Base-by-base conservation (phyloP, 2,888 invertebrate species). In the Pachymerium ferrugineum region DNA sequence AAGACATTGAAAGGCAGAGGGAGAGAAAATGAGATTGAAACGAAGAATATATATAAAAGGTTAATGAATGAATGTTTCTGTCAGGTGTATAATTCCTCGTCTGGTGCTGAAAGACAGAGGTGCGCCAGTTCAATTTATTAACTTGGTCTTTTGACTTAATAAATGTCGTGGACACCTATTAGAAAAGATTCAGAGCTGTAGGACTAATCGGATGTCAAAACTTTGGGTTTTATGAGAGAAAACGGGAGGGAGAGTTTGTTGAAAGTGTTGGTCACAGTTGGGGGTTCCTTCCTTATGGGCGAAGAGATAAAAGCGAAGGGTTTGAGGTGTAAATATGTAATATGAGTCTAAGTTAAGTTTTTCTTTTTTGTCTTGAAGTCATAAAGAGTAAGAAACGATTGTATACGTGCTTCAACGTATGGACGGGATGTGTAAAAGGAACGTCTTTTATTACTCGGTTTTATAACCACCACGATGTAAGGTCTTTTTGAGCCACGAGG, bases 311-410 rank as follows among this genome's bases (percentile, higher is more conserved):
- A 62, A 62, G 62, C 10, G n/a, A 62, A 62, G 28, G 62, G 62
- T 62, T 62, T 62, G 28, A 28, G 28, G 62, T 62, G 62, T 22
- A 62, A 62, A 62, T 62, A 62, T 62, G 62, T 62, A 62, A 62
- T 62, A 62, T 62, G 62, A 62, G 62, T 62, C 28, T 28, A 62
- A 62, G n/a, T 28, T n/a, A 12, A 62, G 25, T 22, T 22, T 62
- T 62, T 62, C 28, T 62, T n/a, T n/a, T n/a, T 28, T 62, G 25
- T 62, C 28, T 62, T n/a, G 28, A n/a, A 62, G 62, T 62, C 62
- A 62, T 62, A 62, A 62, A 62, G 62, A n/a, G n/a, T n/a, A n/a
- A n/a, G n/a, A n/a, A n/a, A n/a, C n/a, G 28, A 62, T 62, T 62
- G 62, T 62, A 62, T 62, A 62, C 62, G 62, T 62, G 62, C 62